phyloP scores from a whole-genome alignment of 2,113 vertebrate genomes.

The Lagenorhynchus albirostris region DNA sequence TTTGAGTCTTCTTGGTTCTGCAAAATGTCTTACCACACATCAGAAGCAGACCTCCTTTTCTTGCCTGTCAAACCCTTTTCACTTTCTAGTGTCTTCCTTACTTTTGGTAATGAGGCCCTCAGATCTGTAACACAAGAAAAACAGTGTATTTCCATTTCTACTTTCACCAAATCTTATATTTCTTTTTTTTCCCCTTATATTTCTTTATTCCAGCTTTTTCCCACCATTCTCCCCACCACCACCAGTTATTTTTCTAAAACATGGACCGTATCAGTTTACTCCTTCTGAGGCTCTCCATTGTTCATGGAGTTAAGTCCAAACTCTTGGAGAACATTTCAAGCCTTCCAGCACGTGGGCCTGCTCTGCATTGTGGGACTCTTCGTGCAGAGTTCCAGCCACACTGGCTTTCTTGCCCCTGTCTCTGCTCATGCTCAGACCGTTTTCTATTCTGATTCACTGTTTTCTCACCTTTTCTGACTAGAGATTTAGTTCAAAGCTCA shows the following conservation, averaged over 20 bases:
- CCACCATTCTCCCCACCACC: background rate
- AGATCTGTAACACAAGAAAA: background rate
- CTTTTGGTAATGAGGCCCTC: background rate
- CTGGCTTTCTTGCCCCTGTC: background rate
- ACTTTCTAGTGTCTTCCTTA: background rate
- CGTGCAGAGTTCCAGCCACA: background rate
- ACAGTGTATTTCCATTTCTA: background rate
- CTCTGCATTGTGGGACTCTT: background rate
- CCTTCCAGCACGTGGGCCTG: background rate
- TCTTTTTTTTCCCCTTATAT: background rate
- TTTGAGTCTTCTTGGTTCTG: conserved; percentile 20
- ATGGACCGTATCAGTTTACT: rapidly evolving
- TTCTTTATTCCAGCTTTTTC: background rate
- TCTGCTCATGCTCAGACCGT: background rate
- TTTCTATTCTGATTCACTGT: background rate
- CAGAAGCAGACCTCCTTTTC: conserved; percentile 17
- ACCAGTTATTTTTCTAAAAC: background rate
- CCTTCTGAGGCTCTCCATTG: background rate
- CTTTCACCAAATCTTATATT: background rate
- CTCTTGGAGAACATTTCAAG: background rate
- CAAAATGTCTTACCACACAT: conserved; percentile 39
- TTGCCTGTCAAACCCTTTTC: background rate
- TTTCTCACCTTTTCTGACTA: background rate
- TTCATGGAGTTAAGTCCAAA: background rate
- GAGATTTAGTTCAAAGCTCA: background rate